Evolutionary conservation across 2,888 invertebrate genomes (phyloP).

Genomic region (Byasa hedistus): DNA sequence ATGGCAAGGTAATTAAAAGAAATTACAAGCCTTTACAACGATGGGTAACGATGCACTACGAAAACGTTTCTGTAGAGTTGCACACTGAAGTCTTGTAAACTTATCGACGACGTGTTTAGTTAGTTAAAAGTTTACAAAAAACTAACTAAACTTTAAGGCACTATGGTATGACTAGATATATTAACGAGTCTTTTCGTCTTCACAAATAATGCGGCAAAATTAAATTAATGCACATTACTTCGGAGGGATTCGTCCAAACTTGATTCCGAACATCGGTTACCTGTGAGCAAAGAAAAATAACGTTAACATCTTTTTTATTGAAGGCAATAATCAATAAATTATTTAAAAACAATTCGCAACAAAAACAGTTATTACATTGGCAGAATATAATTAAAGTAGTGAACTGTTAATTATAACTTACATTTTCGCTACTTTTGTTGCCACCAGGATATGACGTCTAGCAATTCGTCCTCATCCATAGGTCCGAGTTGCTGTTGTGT

Average conservation of each 20-base stretch:
- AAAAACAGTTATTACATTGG: background rate
- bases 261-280: constrained; percentile 42
- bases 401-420: constrained; percentile 45
- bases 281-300: constrained; percentile 63
- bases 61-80: constrained; percentile 19
- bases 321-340: background rate
- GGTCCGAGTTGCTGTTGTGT: constrained; percentile 82
- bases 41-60: constrained; percentile 51
- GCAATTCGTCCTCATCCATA: constrained; percentile 92
- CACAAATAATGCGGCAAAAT: constrained; percentile 59
- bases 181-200: constrained; percentile 73
- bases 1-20: constrained; percentile 42
- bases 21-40: constrained; percentile 51
- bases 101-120: constrained; percentile 28
- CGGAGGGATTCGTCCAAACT: constrained; percentile 71
- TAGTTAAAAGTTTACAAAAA: no score
- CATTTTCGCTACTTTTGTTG: constrained; percentile 82
- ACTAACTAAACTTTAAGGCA: constrained; percentile 56
- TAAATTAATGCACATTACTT: constrained; percentile 59
- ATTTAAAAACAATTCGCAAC: background rate
- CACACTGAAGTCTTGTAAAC: constrained; percentile 13
- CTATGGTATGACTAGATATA: constrained; percentile 76
- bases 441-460: constrained; percentile 93
- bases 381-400: background rate
- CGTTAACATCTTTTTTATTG: constrained; percentile 33